phyloP scores from a whole-genome alignment of 2,888 invertebrate species.

The Pandemis cinnamomeana region DNA sequence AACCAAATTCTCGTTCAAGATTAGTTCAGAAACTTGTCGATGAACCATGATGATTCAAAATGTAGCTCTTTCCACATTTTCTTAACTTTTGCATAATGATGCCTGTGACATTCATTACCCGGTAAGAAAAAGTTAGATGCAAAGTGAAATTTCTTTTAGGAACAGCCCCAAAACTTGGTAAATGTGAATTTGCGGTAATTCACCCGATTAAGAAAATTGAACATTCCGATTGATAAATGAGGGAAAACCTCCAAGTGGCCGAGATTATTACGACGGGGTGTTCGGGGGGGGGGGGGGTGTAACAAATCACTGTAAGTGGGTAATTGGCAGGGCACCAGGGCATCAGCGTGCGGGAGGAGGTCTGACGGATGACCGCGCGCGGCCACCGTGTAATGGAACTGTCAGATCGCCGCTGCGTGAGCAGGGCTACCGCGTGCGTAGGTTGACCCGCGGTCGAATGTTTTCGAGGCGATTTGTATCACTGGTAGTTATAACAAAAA shows the following conservation, averaged over 20 bases:
- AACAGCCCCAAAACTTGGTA: not conserved
- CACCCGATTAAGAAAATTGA: conserved; percentile 8
- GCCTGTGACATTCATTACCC: not conserved
- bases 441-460: not conserved
- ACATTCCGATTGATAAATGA: conserved; percentile 23
- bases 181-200: conserved; percentile 10
- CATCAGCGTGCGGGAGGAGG: conserved; percentile 48
- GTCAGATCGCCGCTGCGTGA: conserved; percentile 53
- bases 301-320: conserved; percentile 44
- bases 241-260: conserved; percentile 21
- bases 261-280: conserved; percentile 28
- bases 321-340: conserved; percentile 49
- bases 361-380: conserved; percentile 59
- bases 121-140: not conserved
- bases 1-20: too few relatives aligned
- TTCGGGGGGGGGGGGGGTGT: conserved; percentile 11
- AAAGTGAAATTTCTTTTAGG: not conserved
- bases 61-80: too few relatives aligned
- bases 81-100: not conserved
- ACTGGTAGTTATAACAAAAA: not conserved
- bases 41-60: not conserved
- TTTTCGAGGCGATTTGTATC: not conserved
- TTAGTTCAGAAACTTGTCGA: too few relatives aligned
- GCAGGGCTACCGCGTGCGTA: conserved; percentile 15
- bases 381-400: conserved; percentile 64